Evolutionary conservation across 2,888 invertebrate genomes (phyloP), one percentile per base, ranked within the genome.

Genomic region (Pegoplata infirma): DNA sequence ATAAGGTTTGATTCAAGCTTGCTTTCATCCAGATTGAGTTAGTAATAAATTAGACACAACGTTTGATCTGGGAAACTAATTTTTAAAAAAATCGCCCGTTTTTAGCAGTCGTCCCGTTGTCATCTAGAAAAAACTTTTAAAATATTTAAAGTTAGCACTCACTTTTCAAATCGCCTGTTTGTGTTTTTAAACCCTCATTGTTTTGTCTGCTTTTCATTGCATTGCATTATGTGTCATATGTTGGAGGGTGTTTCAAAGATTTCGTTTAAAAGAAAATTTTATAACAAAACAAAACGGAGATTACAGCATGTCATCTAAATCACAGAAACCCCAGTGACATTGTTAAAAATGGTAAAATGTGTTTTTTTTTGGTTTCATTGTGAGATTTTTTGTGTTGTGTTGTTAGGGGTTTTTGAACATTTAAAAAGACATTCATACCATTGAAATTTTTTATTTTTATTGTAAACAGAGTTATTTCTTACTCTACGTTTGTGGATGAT

Each of bases 221-320:
- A 25, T 25, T 40, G 5, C 36, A 40, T 12, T 40, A 2, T 40
- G 36, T n/a, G 8, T n/a, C n/a, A n/a, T 40, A n/a, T 40, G 36
- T 12, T 5, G 12, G 36, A 5, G 36, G 4, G n/a, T n/a, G 1
- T 36, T 36, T 36, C 5, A 32, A 40, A 40, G n/a, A 40, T 40
- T 40, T 40, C 6, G 36, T 40, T 32, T 7, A n/a, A 12, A n/a
- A 40, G n/a, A n/a, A 40, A 40, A 40, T 40, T 1, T n/a, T n/a
- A 40, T 40, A 40, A 40, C 61, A 61, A 14, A 49, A 14, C 63
- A 32, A 49, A 49, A 36, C 51, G 49, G 63, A 63, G 63, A 63
- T 63, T 63, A 63, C 61, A 61, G 14, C 19, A 21, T 63, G 63
- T 63, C 63, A 63, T 49, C 63, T 63, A 63, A 63, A 63, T 63